Base-by-base conservation (phyloP, 2,113 vertebrate genomes). In the Nymphicus hollandicus region DNA sequence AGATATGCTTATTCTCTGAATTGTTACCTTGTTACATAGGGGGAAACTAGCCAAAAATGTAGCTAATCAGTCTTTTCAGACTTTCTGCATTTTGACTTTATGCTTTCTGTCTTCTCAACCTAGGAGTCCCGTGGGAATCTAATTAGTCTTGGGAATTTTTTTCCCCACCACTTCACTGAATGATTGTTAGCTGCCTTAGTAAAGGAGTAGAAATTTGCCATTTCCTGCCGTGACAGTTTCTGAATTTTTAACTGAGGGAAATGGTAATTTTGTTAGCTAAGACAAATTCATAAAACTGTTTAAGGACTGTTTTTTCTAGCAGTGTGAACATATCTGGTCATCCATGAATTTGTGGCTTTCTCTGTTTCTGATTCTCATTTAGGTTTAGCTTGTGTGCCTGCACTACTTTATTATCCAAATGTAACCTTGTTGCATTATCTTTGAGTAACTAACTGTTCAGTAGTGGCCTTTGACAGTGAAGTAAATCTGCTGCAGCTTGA, bases 41-140 rank as follows among this genome's bases (percentile, higher is more conserved):
- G 3, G 1, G 4, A 2, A 58, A n/a, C 4, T 6, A 22, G 6
- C 8, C 28, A 50, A 17, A 87, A n/a, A 8, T 24, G 2, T 1
- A 69, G 41, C 44, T 86, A 7, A 49, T 89, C n/a, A 37, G 19
- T 60, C 11, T 3, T 69, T 2, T 84, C 19, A 22, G 1, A 74
- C 44, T 80, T 66, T 11, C 15, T 68, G 23, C 5, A 1, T 86
- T 69, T 74, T 65, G 41, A 25, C 15, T 88, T 1, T 39, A 20
- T 71, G 18, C 33, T 81, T 31, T 60, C 39, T 74, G 11, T 55
- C 43, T 43, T 43, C 10, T 79, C 13, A 25, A 25, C 11, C 2
- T 20, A 11, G 37, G 60, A 84, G 29, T 83, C 35, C 11, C 2
- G 6, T 28, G 18, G 37, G 86, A 78, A 29, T 37, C n/a, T 13